A percentile compares a stretch with the other conserved stretches of the same genome.
These are phyloP conservation scores for Cuculus canorus DNA, from an alignment of 2,797 vertebrate species.

Conservation along the genomic window DNA sequence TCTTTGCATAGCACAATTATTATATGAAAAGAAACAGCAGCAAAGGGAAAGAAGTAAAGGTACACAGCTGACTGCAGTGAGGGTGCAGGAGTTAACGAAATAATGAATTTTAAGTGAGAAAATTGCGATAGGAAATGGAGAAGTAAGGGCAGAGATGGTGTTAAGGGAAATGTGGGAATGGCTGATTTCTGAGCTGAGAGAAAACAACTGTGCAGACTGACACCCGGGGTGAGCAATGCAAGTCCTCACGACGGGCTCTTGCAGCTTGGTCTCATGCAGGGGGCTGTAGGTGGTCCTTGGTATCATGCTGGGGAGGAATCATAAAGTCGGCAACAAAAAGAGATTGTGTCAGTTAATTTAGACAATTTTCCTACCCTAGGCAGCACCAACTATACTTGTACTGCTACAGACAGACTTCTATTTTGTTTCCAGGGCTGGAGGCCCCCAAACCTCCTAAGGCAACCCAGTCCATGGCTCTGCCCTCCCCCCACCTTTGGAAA, in stretches of 20 bases:
- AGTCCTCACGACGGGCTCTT: neutral
- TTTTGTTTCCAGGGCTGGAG: neutral
- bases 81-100: neutral
- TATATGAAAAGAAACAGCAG: neutral
- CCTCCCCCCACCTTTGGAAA: neutral
- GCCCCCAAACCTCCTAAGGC: neutral
- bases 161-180: neutral
- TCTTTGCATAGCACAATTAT: neutral
- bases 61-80: neutral
- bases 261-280: neutral
- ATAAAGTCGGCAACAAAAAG: neutral
- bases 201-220: neutral
- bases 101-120: neutral
- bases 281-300: fast-evolving
- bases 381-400: neutral
- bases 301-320: neutral
- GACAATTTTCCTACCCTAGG: neutral
- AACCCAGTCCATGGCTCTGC: neutral
- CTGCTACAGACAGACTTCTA: neutral
- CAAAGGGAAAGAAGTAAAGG: neutral
- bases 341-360: neutral
- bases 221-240: neutral
- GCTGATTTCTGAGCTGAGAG: neutral
- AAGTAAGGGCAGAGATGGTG: neutral
- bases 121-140: neutral